Base-by-base conservation (phyloP, 2,888 invertebrate genomes). In the Tanytarsus gracilentus region DNA sequence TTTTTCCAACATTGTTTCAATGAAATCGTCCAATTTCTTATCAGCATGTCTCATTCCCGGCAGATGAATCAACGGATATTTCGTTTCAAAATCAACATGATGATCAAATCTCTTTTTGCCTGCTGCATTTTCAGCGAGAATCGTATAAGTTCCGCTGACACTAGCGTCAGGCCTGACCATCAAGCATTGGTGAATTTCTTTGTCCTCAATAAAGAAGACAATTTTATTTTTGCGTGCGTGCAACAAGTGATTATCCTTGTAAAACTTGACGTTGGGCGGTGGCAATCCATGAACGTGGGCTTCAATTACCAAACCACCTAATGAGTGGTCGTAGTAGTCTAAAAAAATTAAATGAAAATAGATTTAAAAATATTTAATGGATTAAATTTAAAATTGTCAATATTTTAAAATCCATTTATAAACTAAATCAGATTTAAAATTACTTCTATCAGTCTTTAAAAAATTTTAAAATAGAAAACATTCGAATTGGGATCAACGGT, bases 101-200 rank as follows among this genome's bases (percentile, higher is more conserved):
- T 58, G 58, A 48, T 48, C 33, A 23, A 58, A 58, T 6, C 58
- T 9, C 27, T 18, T 85, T 49, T 81, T 81, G 76, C 85, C 85
- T 25, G 82, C 76, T 1, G 81, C 78, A 68, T 83, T 88, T 68
- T 85, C 85, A 1, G 88, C 88, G 68, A 79, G 80, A 65, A 88
- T 88, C 0, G 84, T 83, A 69, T 88, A 90, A 66, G 81, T 81
- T 44, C 88, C 90, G 61, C 81, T 83, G 16, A 11, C 58, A 58
- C 27, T 48, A 11, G 58, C 58, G 29, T 58, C 58, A 21, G 58
- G 48, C 30, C 58, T 16, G 9, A 58, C 58, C 14, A 58, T 27
- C 5, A 58, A 21, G 16, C 58, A 58, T 58, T 58, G 58, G 11
- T 30, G 48, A n/a, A 58, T 58, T 30, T 58, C 58, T 25, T 58